phyloP scores from a whole-genome alignment of 2,797 vertebrate genomes.

The Acipenser transmontanus region DNA sequence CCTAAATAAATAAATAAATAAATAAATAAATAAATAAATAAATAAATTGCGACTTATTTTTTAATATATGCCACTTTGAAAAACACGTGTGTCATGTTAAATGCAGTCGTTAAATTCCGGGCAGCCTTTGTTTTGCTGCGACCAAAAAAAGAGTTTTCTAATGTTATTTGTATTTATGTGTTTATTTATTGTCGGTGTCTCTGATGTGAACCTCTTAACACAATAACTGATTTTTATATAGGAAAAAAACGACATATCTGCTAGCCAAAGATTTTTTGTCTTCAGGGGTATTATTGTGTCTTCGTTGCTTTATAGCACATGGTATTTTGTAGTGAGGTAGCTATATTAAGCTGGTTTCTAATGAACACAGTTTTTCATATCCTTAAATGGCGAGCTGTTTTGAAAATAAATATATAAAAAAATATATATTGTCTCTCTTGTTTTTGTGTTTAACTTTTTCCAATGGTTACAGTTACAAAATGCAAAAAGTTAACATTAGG shows the following conservation, averaged over 20 bases:
- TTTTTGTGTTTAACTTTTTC: conserved; percentile 19
- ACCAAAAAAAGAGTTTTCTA: conserved; percentile 71
- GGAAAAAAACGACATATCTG: conserved; percentile 66
- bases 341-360: conserved; percentile 81
- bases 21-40: background rate
- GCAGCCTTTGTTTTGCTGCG: conserved; percentile 72
- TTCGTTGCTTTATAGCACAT: conserved; percentile 90
- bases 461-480: no score
- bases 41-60: no score
- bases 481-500: no score
- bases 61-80: no score
- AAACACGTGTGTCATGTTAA: background rate
- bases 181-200: conserved; percentile 38
- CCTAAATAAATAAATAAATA: background rate
- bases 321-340: conserved; percentile 94
- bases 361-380: conserved; percentile 84
- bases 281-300: conserved; percentile 86
- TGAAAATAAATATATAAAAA: conserved; percentile 82
- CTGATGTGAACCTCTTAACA: conserved; percentile 72
- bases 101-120: conserved; percentile 36
- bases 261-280: conserved; percentile 94
- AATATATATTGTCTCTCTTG: conserved; percentile 49
- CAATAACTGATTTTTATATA: conserved; percentile 73
- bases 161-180: conserved; percentile 57
- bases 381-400: conserved; percentile 80